These are phyloP conservation scores for Pherbina coryleti DNA, from an alignment of 2,888 invertebrate genomes.

Conservation along the genomic window DNA sequence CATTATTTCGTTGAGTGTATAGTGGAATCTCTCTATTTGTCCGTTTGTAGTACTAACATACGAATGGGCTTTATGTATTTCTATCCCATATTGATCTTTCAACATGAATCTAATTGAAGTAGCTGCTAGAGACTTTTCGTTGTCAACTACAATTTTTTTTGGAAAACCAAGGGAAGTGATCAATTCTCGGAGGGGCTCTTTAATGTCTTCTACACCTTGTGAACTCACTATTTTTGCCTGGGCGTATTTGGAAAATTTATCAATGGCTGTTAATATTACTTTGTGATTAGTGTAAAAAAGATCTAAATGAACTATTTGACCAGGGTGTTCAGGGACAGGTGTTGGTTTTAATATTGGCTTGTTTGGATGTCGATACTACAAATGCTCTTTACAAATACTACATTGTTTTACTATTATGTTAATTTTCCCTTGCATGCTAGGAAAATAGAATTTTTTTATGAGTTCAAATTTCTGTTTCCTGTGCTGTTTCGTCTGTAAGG, in stretches of 20 bases:
- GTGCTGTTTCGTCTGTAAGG: constrained; percentile 6
- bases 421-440: no score
- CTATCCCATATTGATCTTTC: constrained; percentile 1
- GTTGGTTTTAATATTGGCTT: constrained; percentile 17
- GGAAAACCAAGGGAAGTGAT: constrained; percentile 14
- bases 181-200: constrained; percentile 14
- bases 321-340: constrained; percentile 12
- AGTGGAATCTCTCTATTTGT: constrained; percentile 34
- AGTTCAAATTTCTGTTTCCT: no score
- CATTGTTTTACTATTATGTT: constrained; percentile 23
- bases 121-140: constrained; percentile 39
- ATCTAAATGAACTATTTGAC: constrained; percentile 30
- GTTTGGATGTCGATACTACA: constrained; percentile 21
- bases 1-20: constrained; percentile 29
- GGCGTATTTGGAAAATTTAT: constrained; percentile 29
- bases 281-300: constrained; percentile 16
- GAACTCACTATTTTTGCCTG: constrained; percentile 10
- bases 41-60: constrained; percentile 30
- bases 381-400: constrained; percentile 34
- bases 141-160: constrained; percentile 38
- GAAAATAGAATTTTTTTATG: no score
- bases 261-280: constrained; percentile 17
- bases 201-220: constrained; percentile 8
- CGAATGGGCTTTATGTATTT: constrained; percentile 7
- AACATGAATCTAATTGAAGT: constrained; percentile 36